Base-by-base conservation (phyloP, 2,113 vertebrate genomes). In the Myodes glareolus region DNA sequence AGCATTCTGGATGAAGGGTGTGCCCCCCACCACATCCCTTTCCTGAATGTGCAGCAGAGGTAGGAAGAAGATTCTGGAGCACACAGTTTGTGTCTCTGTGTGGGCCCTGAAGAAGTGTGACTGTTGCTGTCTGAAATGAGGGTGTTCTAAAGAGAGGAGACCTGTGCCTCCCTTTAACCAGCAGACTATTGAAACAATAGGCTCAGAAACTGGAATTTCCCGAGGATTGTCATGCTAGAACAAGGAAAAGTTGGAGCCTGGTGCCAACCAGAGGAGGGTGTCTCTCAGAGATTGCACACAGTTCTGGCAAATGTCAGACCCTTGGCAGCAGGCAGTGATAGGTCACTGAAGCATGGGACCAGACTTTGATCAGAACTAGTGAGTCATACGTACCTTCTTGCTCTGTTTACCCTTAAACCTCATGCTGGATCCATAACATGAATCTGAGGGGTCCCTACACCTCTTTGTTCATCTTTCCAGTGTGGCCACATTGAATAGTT, bases 1-100 rank as follows among this genome's bases (percentile, higher is more conserved):
- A 55, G 58, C 39, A 27, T 5, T 7, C 0, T 1, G 77, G 55
- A 9, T 14, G 0, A 14, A 7, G 55, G 55, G 23, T 8, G 21
- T 19, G 10, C 12, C n/a, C 68, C 27, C 45, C 25, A 7, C 47
- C 19, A 23, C 5, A 45, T 42, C 1, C 2, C 23, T 39, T 3
- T 10, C 23, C 2, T 67, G 45, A 23, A 12, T 8, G 58, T 13
- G 36, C 23, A 7, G 7, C 27, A 68, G 70, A 61, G 13, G 10
- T 7, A 2, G 87, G 39, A 84, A 27, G 67, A 36, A 27, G 23
- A 52, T 42, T 76, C n/a, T 13, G 39, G 21, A 29, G 67, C 6
- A 39, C 33, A 68, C 7, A 33, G 33, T 21, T 50, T 68, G 85
- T 87, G 85, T n/a, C 65, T 50, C 25, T 1, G 0, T 5, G 50